Conservation (phyloP, 2,797 vertebrate genomes). For the Oreonectes daqikongensis region DNA sequence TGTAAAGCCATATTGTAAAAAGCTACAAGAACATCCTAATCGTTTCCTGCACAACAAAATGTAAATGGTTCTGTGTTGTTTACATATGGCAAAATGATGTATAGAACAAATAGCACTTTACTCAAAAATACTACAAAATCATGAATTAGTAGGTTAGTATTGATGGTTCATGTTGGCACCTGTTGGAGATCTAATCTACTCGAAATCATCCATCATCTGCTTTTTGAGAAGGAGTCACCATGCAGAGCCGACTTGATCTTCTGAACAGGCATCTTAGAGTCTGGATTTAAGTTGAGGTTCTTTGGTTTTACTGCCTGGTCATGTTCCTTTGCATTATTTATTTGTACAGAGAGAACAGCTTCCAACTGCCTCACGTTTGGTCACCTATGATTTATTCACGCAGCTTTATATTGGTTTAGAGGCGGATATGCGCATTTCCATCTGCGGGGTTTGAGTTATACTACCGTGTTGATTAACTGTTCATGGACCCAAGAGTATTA, state of each 20-base stretch:
- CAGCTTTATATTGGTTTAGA: slow-evolving; percentile 38
- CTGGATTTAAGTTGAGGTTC: slow-evolving; percentile 8
- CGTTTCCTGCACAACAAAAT: not conserved
- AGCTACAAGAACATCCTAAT: not conserved
- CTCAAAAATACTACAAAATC: not conserved
- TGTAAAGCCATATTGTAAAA: not conserved
- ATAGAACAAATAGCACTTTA: not conserved
- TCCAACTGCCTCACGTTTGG: slow-evolving; percentile 39
- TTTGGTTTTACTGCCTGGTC: slow-evolving; percentile 23
- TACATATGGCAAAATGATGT: no score
- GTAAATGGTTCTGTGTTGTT: no score
- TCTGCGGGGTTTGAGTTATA: slow-evolving; percentile 36
- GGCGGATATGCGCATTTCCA: slow-evolving; percentile 44
- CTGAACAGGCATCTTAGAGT: slow-evolving; percentile 14
- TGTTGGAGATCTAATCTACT: not conserved
- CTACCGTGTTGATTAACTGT: slow-evolving; percentile 49
- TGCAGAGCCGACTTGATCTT: not conserved
- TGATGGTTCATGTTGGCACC: not conserved
- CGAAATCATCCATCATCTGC: not conserved
- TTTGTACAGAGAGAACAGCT: slow-evolving; percentile 44
- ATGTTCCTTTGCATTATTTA: slow-evolving; percentile 46
- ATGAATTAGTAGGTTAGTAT: not conserved
- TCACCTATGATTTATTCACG: slow-evolving; percentile 40
- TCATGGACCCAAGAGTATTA: slow-evolving; percentile 48
- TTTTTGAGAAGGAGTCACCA: not conserved